These are phyloP conservation scores for Sorex araneus DNA, from an alignment of 2,113 vertebrate genomes.

Conservation along the genomic window DNA sequence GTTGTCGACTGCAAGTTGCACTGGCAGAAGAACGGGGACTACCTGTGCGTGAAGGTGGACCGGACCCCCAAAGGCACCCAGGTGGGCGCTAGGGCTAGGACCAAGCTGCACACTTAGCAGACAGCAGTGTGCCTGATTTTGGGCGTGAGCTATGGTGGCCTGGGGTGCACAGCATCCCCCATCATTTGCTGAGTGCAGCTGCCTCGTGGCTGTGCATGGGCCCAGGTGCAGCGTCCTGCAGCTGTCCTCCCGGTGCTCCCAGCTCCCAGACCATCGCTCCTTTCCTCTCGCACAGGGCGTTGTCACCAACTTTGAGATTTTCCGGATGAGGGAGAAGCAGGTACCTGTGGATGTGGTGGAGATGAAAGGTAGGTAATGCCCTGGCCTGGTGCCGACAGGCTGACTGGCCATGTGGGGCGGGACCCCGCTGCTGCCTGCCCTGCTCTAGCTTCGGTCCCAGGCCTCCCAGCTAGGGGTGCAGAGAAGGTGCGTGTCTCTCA, in stretches of 20 bases:
- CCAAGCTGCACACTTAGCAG: no score
- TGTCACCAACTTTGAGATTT: slow-evolving; percentile 99
- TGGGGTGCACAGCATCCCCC: no score
- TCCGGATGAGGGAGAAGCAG: slow-evolving; percentile 99
- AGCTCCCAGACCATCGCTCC: background rate
- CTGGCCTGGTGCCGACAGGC: background rate
- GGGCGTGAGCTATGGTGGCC: no score
- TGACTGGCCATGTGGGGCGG: no score
- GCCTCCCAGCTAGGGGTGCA: no score
- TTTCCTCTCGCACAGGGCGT: slow-evolving; percentile 91
- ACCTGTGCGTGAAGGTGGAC: slow-evolving; percentile 98
- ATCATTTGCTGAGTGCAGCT: background rate
- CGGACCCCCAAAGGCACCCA: slow-evolving; percentile 97
- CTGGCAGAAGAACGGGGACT: slow-evolving; percentile 99
- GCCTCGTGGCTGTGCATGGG: background rate
- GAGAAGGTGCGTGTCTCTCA: background rate
- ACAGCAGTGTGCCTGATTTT: no score
- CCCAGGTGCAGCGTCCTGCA: background rate
- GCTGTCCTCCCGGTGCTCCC: background rate
- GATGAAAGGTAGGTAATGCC: slow-evolving; percentile 94
- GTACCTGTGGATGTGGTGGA: slow-evolving; percentile 99
- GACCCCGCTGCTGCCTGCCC: no score
- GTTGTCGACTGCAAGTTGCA: slow-evolving; percentile 99
- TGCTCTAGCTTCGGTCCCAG: no score
- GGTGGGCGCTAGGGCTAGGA: slow-evolving; percentile 88